Base-by-base conservation (phyloP, 1,140 invertebrate genomes). In the Varroa destructor region DNA sequence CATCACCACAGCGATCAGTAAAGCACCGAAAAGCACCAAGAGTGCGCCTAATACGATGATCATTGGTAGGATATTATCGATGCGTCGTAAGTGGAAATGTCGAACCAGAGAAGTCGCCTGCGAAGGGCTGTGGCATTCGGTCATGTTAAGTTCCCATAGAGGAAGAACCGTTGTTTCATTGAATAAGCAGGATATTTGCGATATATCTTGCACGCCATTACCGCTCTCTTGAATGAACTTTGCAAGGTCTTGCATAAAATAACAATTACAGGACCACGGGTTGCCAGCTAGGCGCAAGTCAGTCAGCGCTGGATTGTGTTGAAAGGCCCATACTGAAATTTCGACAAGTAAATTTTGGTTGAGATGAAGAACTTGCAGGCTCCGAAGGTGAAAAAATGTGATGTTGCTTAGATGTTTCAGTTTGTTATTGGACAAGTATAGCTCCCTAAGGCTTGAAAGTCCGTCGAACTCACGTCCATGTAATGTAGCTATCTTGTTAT, bases 351-450 rank as follows among this genome's bases (percentile, higher is more conserved):
- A 84, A 80, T 94, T 94, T 75, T 89, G 87, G 78, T 93, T 89
- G 55, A 93, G 82, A 10, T 89, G 84, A 10, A 94, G 80, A 6
- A 93, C 86, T 81, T 91, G 87, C 1, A 94, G 81, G 0, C 88
- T 88, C 72, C 83, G 85, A 40, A 93, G 79, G 10, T 87, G 85
- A n/a, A 87, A 77, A 73, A 94, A 86, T 6, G 90, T 92, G 75
- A 85, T 83, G 78, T 93, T 92, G 55, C 85, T 86, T 72, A 94
- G 88, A 77, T 85, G 87, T 64, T 86, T 84, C 70, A 94, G 88
- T 76, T 85, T 82, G 82, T 94, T 94, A 77, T 88, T 85, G 79
- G 93, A 90, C 73, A 95, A 81, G 81, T 93, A 91, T 14, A 93
- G 81, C 77, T 92, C 90, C 1, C 86, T 82, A 74, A 93, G 82